phyloP scores from a whole-genome alignment of 2,888 invertebrate species.

The Coelinius sp. region DNA sequence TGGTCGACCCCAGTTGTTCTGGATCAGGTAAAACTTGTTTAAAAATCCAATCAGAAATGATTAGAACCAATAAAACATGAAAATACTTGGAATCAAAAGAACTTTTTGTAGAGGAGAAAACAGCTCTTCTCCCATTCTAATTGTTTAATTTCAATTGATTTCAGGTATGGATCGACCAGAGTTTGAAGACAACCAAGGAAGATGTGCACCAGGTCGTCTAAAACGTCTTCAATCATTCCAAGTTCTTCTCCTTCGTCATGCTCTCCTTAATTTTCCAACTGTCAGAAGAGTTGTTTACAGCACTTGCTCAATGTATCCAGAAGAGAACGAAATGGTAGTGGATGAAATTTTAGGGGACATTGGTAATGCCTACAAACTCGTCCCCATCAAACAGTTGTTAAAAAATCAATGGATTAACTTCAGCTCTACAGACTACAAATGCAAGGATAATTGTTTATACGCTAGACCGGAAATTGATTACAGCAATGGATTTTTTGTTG shows the following conservation, averaged over 20 bases:
- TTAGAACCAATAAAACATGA: too few relatives aligned
- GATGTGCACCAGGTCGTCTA: constrained; percentile 74
- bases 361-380: constrained; percentile 73
- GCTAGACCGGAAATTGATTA: constrained; percentile 82
- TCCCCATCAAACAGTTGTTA: constrained; percentile 75
- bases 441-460: constrained; percentile 84
- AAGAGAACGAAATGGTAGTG: constrained; percentile 95
- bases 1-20: constrained; percentile 98
- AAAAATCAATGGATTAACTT: constrained; percentile 79
- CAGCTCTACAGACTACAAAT: constrained; percentile 77
- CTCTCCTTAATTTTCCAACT: constrained; percentile 86
- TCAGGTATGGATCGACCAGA: constrained; percentile 76
- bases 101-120: too few relatives aligned
- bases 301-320: constrained; percentile 91
- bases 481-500: constrained; percentile 96
- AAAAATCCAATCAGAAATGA: too few relatives aligned
- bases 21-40: constrained; percentile 90
- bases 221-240: constrained; percentile 83
- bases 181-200: constrained; percentile 71
- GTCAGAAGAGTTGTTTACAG: constrained; percentile 93
- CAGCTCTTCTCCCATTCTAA: neutral
- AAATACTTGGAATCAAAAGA: neutral
- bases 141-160: constrained; percentile 38
- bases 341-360: constrained; percentile 75
- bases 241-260: constrained; percentile 87